These are phyloP conservation scores for Bombus sibiricus DNA, from an alignment of 1,140 invertebrate species.

Conservation along the genomic window DNA sequence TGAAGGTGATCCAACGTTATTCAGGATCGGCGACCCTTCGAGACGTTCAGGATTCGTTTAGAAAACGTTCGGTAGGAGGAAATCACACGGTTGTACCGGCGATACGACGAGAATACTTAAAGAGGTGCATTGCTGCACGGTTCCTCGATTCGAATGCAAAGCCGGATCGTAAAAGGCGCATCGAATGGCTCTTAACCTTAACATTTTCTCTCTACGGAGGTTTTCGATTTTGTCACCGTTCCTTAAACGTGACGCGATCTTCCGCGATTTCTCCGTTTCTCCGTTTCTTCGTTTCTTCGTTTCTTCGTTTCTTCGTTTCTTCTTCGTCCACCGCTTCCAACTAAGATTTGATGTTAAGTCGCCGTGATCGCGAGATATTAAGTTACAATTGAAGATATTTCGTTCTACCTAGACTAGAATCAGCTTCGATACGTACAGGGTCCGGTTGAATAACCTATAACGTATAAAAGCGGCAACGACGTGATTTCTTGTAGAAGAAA, in stretches of 20 bases:
- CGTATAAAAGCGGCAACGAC: too few species aligned
- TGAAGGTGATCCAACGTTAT: slow-evolving; percentile 35
- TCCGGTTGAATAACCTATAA: too few species aligned
- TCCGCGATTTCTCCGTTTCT: neutral
- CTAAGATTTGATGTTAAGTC: neutral
- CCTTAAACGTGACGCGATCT: neutral
- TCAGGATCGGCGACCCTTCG: slow-evolving; percentile 40
- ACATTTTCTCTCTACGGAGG: slow-evolving; percentile 1
- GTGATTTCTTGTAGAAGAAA: too few species aligned
- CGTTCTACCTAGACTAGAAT: neutral
- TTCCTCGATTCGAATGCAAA: slow-evolving; percentile 63
- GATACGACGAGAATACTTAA: slow-evolving; percentile 70
- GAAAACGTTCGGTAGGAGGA: slow-evolving; percentile 62
- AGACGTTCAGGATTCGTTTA: slow-evolving; percentile 49
- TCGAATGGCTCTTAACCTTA: slow-evolving; percentile 16
- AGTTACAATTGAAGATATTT: neutral
- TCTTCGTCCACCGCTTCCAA: neutral
- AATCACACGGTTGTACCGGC: slow-evolving; percentile 62
- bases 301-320: neutral
- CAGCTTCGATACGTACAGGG: too few species aligned
- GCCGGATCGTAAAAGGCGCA: slow-evolving; percentile 46
- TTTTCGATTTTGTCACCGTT: slow-evolving; percentile 29
- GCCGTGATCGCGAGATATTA: too few species aligned
- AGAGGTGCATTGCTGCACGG: slow-evolving; percentile 71
- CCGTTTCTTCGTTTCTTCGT: neutral